Conservation (phyloP, 2,888 invertebrate species). For the Phlogophora meticulosa region DNA sequence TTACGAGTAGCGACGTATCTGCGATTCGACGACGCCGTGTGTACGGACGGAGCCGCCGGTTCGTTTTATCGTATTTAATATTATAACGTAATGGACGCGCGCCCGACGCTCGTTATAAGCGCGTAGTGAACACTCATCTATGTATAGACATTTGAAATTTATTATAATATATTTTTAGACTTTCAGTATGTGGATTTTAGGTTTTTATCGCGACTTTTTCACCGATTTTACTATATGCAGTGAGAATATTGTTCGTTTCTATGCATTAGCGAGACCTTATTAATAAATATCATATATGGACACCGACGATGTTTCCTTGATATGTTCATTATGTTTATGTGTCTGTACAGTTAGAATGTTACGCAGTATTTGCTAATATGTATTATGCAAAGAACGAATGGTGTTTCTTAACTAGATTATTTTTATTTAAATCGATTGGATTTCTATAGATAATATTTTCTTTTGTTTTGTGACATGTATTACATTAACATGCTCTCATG, state of each 20-base stretch:
- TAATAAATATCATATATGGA: slow-evolving; percentile 84
- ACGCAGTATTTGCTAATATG: slow-evolving; percentile 86
- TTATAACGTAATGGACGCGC: slow-evolving; percentile 82
- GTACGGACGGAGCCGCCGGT: slow-evolving; percentile 71
- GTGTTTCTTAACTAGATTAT: slow-evolving; percentile 88
- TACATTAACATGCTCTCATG: slow-evolving; percentile 83
- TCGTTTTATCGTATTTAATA: slow-evolving; percentile 82
- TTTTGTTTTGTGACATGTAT: slow-evolving; percentile 81
- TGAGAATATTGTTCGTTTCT: slow-evolving; percentile 86
- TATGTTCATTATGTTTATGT: slow-evolving; percentile 80
- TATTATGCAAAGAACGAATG: slow-evolving; percentile 84
- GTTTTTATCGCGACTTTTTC: slow-evolving; percentile 89
- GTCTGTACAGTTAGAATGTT: slow-evolving; percentile 89
- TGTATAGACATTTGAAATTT: slow-evolving; percentile 91
- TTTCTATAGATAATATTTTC: slow-evolving; percentile 86
- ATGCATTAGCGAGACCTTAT: slow-evolving; percentile 85
- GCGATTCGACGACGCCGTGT: slow-evolving; percentile 70
- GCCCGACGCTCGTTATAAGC: slow-evolving; percentile 82
- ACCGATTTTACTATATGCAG: slow-evolving; percentile 86
- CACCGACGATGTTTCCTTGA: slow-evolving; percentile 81
- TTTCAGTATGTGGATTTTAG: slow-evolving; percentile 90
- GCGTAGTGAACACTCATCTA: slow-evolving; percentile 89
- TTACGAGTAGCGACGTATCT: slow-evolving; percentile 69
- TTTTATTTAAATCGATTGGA: slow-evolving; percentile 89
- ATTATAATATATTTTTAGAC: slow-evolving; percentile 91